Conservation (phyloP, 2,797 vertebrate genomes). For the Sphaeramia orbicularis region DNA sequence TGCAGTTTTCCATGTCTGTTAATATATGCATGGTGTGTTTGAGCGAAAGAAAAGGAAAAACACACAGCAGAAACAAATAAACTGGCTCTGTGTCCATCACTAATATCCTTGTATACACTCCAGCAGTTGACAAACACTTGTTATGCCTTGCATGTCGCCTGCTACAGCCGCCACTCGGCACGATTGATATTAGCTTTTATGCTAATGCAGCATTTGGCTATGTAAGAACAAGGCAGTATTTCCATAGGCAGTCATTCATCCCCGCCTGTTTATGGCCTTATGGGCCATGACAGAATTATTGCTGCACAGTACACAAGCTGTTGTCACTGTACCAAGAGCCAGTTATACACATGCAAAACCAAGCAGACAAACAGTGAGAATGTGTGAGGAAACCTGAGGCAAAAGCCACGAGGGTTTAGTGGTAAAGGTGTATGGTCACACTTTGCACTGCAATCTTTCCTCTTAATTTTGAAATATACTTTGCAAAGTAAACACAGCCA, state of each 20-base stretch:
- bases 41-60: conserved; percentile 25
- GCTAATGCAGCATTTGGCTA: conserved; percentile 81
- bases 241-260: conserved; percentile 75
- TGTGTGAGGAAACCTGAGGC: conserved; percentile 45
- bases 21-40: conserved; percentile 15
- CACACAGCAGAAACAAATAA: conserved; percentile 19
- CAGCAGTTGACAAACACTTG: conserved; percentile 74
- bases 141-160: conserved; percentile 62
- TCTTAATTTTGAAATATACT: too few species aligned
- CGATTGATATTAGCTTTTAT: conserved; percentile 83
- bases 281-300: conserved; percentile 75
- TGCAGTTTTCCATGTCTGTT: conserved; percentile 22
- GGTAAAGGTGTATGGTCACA: conserved; percentile 14
- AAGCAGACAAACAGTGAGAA: conserved; percentile 56
- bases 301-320: conserved; percentile 72
- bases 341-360: conserved; percentile 51
- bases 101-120: conserved; percentile 44
- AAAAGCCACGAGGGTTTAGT: conserved; percentile 32
- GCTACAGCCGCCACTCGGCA: conserved; percentile 52
- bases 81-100: conserved; percentile 32
- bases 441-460: too few species aligned
- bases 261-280: conserved; percentile 76
- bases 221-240: conserved; percentile 79
- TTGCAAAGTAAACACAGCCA: too few species aligned
- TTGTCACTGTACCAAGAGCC: conserved; percentile 69